Percentiles rank a stretch among this genome's conserved stretches.
Conservation (phyloP, 2,113 vertebrate genomes). For the Ranitomeya imitator region DNA sequence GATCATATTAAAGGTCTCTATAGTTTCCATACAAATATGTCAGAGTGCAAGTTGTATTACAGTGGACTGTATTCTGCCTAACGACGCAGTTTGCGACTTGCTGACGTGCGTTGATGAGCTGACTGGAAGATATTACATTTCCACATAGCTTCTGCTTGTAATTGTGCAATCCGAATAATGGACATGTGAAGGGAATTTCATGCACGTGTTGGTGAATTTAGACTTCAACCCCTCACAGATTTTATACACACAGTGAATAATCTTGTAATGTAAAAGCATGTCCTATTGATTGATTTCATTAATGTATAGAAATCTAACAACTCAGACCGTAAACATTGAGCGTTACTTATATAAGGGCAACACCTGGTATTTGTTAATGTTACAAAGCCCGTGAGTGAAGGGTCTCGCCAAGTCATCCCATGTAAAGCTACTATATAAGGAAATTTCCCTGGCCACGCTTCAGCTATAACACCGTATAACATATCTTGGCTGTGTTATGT, state of each 20-base stretch:
- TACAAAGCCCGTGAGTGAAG: constrained; percentile 38
- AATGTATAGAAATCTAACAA: constrained; percentile 1
- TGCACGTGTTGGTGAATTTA: background rate
- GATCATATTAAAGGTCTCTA: background rate
- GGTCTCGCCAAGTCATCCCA: constrained; percentile 44
- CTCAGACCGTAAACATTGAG: background rate
- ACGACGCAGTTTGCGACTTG: background rate
- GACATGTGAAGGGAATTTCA: background rate
- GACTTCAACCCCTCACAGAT: background rate
- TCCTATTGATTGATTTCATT: constrained; percentile 10
- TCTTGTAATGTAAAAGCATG: background rate
- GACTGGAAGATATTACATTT: background rate
- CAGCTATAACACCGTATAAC: constrained; percentile 43
- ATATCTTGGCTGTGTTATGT: constrained; percentile 39
- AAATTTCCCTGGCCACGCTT: constrained; percentile 31
- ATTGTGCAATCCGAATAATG: background rate
- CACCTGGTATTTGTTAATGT: constrained; percentile 55
- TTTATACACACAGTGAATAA: background rate
- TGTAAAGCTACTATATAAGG: constrained; percentile 52
- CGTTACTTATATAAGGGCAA: constrained; percentile 28
- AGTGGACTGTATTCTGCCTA: background rate
- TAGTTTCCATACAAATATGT: background rate
- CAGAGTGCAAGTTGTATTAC: background rate
- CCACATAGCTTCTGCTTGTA: background rate
- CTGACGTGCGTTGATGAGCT: no score